Evolutionary conservation across 2,888 invertebrate genomes (phyloP), one percentile per base, ranked within the genome.

Genomic region (Trissolcus japonicus): DNA sequence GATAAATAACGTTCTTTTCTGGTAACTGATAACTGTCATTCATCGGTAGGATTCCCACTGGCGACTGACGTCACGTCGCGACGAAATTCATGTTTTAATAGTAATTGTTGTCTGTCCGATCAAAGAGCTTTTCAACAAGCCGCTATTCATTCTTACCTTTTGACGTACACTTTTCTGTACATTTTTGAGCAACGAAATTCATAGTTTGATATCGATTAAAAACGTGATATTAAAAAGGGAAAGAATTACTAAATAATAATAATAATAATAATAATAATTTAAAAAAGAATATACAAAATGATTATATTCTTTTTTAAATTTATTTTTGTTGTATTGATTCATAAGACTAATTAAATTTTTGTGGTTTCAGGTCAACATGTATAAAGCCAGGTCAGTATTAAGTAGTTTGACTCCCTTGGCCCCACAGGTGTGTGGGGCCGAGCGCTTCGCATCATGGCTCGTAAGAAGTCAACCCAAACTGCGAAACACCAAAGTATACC

Each of bases 361-460:
- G 9, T 35, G 35, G 35, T 67, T 63, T 4, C 80, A 89, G 88
- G 83, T 83, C 80, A 91, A 89, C 87, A 96, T 96, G 96, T 94
- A 96, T 92, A 93, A 95, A 89, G 95, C 95, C 89, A 93, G 92
- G 89, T 91, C 92, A 86, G 91, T 95, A 88, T 92, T 95, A 76
- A 93, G 92, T 86, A 91, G 93, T 87, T 91, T 93, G 81, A 91
- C 93, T 86, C 93, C 91, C 79, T 35, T 35, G 35, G 89, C 91
- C 80, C 92, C 93, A 86, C 92, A 92, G 79, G 90, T 92, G 80
- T 89, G 88, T 76, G 94, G 93, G 73, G 91, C 92, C 80, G 91
- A 94, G 88, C 93, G 94, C 87, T 94, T 96, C 89, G 95, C 94
- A 83, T 92, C 94, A 88, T 96, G 96, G 96, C 92, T 96, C 74